These are phyloP conservation scores for Lasioglossum baleicum DNA, from an alignment of 1,140 invertebrate species.

Conservation along the genomic window DNA sequence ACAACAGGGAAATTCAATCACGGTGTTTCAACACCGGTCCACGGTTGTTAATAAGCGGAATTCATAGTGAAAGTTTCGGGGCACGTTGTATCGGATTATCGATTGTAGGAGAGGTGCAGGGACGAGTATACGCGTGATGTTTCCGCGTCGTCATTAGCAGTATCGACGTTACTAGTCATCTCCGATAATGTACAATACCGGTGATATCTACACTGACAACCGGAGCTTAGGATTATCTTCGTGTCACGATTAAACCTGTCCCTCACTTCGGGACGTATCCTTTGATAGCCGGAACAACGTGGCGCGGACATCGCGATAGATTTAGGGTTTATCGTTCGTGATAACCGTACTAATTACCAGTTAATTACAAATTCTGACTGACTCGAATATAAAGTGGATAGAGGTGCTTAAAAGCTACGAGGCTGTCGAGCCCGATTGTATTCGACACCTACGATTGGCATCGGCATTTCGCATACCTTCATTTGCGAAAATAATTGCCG, in stretches of 20 bases:
- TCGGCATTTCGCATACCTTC: too few species aligned
- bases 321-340: conserved; percentile 14
- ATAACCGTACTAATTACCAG: conserved; percentile 28
- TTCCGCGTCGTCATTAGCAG: conserved; percentile 54
- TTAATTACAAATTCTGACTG: conserved; percentile 26
- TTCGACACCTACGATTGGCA: background rate
- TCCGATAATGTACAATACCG: conserved; percentile 54
- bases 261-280: conserved; percentile 44
- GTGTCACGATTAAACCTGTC: conserved; percentile 57
- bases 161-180: conserved; percentile 58
- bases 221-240: conserved; percentile 57
- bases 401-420: background rate
- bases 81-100: conserved; percentile 51
- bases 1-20: too few species aligned
- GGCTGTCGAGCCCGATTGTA: background rate
- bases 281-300: conserved; percentile 30
- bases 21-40: too few species aligned
- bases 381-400: background rate
- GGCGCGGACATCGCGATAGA: background rate
- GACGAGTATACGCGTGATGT: conserved; percentile 40
- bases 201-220: conserved; percentile 59
- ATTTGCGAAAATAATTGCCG: too few species aligned
- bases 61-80: conserved; percentile 1
- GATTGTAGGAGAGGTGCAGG: conserved; percentile 7
- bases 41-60: too few species aligned